These are phyloP conservation scores for Galeopterus variegatus DNA, from an alignment of 2,113 vertebrate species.

Conservation along the genomic window DNA sequence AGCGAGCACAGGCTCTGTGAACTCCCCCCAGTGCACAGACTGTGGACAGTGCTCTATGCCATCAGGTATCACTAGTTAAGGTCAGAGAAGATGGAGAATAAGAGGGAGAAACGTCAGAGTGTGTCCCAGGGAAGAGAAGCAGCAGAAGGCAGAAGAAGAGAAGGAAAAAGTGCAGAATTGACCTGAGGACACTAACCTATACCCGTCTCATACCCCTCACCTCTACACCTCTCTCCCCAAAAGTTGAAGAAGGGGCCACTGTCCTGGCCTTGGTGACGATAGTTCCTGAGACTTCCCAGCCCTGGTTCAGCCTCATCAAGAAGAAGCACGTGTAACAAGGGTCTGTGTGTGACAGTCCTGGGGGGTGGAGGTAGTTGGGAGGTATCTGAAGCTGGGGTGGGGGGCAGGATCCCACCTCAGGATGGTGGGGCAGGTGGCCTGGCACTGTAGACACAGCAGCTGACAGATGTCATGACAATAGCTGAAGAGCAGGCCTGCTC, in stretches of 20 bases:
- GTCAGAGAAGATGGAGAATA: background rate
- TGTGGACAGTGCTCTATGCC: background rate
- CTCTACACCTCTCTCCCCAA: background rate
- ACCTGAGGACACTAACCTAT: background rate
- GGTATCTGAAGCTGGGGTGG: background rate
- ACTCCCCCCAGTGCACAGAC: no score
- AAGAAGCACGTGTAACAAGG: background rate
- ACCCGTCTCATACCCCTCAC: background rate
- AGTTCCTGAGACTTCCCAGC: background rate
- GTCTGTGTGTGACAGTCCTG: background rate
- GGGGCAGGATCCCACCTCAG: background rate
- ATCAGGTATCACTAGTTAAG: background rate
- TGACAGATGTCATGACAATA: rapidly evolving
- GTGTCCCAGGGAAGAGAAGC: background rate
- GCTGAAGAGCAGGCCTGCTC: background rate
- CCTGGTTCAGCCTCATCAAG: background rate
- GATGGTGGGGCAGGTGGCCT: background rate
- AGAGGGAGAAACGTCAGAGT: background rate
- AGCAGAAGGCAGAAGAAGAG: background rate
- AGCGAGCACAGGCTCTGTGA: background rate
- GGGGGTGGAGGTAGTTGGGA: background rate
- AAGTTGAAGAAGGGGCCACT: background rate
- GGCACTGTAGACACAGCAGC: background rate
- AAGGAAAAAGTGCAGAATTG: background rate
- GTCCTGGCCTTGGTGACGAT: background rate